A percentile compares a stretch with the other conserved stretches of the same genome.
Conservation (phyloP, 64 coral and sea anemone species). For the Stylophora pistillata region DNA sequence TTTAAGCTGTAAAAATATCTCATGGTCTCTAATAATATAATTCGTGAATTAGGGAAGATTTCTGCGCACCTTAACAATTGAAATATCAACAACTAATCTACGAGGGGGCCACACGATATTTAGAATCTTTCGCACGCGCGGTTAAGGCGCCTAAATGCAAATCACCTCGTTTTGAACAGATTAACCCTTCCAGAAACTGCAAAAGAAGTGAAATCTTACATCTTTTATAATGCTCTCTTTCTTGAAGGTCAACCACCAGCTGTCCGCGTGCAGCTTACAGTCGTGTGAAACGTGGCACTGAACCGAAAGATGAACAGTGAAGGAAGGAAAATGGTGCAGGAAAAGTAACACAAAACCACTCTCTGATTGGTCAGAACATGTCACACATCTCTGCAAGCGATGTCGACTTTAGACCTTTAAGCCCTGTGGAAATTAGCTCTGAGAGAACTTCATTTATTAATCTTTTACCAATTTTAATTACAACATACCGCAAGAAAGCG, state of each 20-base stretch:
- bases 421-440: no score
- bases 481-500: no score
- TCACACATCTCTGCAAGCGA: no score
- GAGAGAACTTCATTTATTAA: no score
- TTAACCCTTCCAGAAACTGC: not conserved
- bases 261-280: not conserved
- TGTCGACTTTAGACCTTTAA: no score
- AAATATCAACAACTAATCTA: conserved; percentile 9
- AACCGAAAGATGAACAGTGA: not conserved
- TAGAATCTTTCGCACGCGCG: not conserved
- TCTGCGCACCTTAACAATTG: not conserved
- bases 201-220: not conserved
- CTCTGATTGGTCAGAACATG: no score
- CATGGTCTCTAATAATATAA: no score
- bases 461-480: no score
- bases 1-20: no score
- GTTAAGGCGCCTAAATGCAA: not conserved
- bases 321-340: not conserved
- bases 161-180: not conserved
- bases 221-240: not conserved
- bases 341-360: not conserved
- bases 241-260: not conserved
- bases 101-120: not conserved
- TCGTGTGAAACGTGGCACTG: not conserved
- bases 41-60: no score